Evolutionary conservation across 1,140 invertebrate species (phyloP).

Genomic region (Brachionus calyciflorus): DNA sequence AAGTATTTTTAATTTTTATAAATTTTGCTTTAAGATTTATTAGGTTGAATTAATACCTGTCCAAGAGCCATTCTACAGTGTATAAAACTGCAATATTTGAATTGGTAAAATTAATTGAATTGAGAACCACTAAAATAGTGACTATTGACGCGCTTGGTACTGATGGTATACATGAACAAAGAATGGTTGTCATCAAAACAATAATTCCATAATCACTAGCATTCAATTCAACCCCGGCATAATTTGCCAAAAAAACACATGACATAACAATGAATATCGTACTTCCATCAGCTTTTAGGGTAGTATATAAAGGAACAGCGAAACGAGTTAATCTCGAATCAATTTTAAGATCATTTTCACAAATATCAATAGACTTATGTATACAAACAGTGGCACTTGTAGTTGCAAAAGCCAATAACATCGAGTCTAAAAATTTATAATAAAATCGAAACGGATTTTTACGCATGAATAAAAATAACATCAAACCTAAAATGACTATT

Average conservation of each 20-base stretch:
- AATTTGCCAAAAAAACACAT: constrained; percentile 34
- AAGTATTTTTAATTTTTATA: not conserved
- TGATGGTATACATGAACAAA: constrained; percentile 38
- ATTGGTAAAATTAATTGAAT: constrained; percentile 29
- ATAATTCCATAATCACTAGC: constrained; percentile 24
- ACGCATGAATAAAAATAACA: constrained; percentile 27
- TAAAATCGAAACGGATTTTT: constrained; percentile 31
- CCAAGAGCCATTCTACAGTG: constrained; percentile 44
- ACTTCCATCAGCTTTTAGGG: constrained; percentile 42
- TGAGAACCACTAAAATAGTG: constrained; percentile 29
- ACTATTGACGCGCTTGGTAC: constrained; percentile 41
- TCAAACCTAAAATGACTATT: not conserved
- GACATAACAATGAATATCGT: constrained; percentile 35
- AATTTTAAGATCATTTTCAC: constrained; percentile 29
- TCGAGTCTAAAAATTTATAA: not conserved
- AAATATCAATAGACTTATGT: constrained; percentile 41
- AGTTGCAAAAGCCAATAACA: constrained; percentile 34
- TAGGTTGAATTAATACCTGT: no score
- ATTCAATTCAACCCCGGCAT: not conserved
- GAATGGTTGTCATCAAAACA: constrained; percentile 23
- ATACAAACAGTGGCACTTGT: constrained; percentile 42
- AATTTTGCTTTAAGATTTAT: not conserved
- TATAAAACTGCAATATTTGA: constrained; percentile 32
- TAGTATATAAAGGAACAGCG: constrained; percentile 39
- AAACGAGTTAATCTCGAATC: constrained; percentile 7